Evolutionary conservation across 1,140 invertebrate species (phyloP), one percentile per base, ranked within the genome.

Genomic region (Aporrectodea caliginosa): DNA sequence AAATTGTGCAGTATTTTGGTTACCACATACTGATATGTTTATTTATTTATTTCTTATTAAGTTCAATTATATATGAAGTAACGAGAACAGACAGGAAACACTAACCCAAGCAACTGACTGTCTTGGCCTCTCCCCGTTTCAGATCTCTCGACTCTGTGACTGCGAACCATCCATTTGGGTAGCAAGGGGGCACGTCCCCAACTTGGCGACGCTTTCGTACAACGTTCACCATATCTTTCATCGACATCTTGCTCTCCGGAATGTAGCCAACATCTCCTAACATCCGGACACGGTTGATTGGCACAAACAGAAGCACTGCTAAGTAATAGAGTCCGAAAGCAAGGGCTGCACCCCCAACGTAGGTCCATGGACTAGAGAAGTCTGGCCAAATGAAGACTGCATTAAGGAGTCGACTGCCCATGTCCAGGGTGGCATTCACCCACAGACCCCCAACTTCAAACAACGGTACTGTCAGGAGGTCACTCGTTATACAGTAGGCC

Each of bases 121-220:
- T 90, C 77, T 90, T 89, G 0, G 93, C 91, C 80, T 92, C 87
- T 43, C 91, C 91, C 1, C 85, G 85, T 34, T 88, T 90, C 1
- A 97, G 80, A 30, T 92, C 88, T 30, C 87, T 88, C 2, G 92
- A 93, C 85, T 96, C 94, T 0, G 92, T 86, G 0, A 96, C 83
- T 0, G 90, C 92, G 85, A 94, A 95, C 95, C 95, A 97, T 16
- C 95, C 95, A 83, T 97, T 96, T 0, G 95, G 95, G 88, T 92
- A 96, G 0, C 94, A 92, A 0, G 94, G 94, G 2, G 89, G 88
- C 6, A 87, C 82, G 71, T 88, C 86, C 29, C 89, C 86, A 29
- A 91, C 85, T 78, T 90, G 90, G 1, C 92, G 82, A 14, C 89
- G 82, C 16, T 85, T 85, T 78, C 89, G 88, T 0, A 90, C 85